These are phyloP conservation scores for Aythya fuligula DNA, from an alignment of 2,797 vertebrate genomes.

Conservation along the genomic window DNA sequence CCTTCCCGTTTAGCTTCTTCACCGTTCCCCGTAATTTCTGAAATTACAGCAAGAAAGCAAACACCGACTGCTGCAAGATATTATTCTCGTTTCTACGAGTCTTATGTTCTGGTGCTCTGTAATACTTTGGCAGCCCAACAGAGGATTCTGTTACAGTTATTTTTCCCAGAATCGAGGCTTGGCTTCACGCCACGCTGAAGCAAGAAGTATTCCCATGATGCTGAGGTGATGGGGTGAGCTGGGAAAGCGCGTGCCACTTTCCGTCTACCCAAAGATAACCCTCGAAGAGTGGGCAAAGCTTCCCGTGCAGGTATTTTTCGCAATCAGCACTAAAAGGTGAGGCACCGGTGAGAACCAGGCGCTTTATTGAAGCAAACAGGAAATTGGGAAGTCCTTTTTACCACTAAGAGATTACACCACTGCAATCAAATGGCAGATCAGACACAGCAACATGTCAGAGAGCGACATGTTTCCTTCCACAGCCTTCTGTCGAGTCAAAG, in stretches of 20 bases:
- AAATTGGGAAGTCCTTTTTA: neutral
- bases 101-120: neutral
- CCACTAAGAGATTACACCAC: neutral
- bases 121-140: neutral
- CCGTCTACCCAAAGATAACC: neutral
- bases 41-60: neutral
- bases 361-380: neutral
- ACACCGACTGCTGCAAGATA: neutral
- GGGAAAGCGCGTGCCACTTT: neutral
- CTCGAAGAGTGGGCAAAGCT: neutral
- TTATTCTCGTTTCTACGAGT: neutral
- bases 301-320: accelerated
- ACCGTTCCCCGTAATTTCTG: neutral
- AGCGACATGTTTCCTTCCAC: neutral
- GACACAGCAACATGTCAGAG: neutral
- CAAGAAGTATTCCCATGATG: neutral
- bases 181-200: neutral
- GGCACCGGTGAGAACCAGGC: neutral
- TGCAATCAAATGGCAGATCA: neutral
- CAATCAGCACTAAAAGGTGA: neutral
- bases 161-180: neutral
- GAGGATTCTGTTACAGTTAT: neutral
- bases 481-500: neutral
- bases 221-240: neutral
- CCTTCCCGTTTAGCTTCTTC: neutral